Evolutionary conservation across 2,888 invertebrate genomes (phyloP), one percentile per base, ranked within the genome.

Genomic region (Lochmaea capreae): DNA sequence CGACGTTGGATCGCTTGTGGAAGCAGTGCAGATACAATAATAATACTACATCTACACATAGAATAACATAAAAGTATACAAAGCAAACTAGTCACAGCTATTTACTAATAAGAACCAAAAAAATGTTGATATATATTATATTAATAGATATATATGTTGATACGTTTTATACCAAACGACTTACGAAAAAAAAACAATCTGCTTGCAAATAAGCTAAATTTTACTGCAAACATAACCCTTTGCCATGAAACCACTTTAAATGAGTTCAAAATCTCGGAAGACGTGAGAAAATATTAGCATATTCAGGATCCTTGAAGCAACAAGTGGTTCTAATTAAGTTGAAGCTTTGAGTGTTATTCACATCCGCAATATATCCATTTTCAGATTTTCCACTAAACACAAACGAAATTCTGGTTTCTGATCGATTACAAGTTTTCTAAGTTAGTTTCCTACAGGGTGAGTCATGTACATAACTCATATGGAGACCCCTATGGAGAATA

Each of bases 261-360:
- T 61, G 61, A 61, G 61, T 61, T n/a, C 33, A 61, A 61, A 61
- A 61, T 61, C 61, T 33, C 61, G 39, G 61, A 61, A 33, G n/a
- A 11, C 14, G 61, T 39, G 33, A 61, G 61, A 16, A 39, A 61
- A 61, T 61, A 61, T 77, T 65, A 71, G 58, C 65, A 71, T 71
- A 71, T 65, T 71, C 71, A 65, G 71, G 65, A 63, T 63, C 54
- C 63, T 12, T 57, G 39, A 39, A 71, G 71, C 71, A 71, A 71
- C 71, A 71, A 65, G 71, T 71, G 71, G 71, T 71, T 71, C 65
- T 71, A 71, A 71, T 71, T 71, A 70, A 58, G 58, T 71, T 71
- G 16, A 46, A 65, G 57, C 65, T 63, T 71, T 65, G 70, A 57
- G 39, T 57, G 52, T 63, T 70, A 70, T 70, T 70, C 70, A 70